Evolutionary conservation across 2,113 vertebrate species (phyloP), one percentile per base, ranked within the genome.

Genomic region (Gasterosteus aculeatus): DNA sequence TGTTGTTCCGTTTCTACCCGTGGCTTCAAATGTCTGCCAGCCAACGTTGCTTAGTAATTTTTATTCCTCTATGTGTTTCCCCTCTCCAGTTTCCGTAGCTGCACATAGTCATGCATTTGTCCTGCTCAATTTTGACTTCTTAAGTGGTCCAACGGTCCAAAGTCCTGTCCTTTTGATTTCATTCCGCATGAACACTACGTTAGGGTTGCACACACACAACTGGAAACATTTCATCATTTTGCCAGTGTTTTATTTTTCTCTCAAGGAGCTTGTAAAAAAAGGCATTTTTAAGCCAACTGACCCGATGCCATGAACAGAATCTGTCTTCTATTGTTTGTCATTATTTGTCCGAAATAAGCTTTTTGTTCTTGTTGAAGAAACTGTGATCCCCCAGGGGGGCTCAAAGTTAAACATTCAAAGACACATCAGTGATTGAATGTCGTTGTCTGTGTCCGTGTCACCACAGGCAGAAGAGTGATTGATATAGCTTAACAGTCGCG

Each of bases 381-480:
- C 39, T 15, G 19, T 80, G 57, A 83, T 82, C 41, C 53, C 35
- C 3, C 1, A 0, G 33, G 33, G 35, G 18, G n/a, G 19, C 46
- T 71, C 41, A 44, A 38, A 78, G 75, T 81, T 75, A 84, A 88
- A 75, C 61, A 77, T 71, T 67, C 46, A 68, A 59, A 77, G 69
- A 61, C 22, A 38, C 58, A 53, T 10, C 83, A 80, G 61, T 83
- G 84, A 86, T 83, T 31, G 35, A 35, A 39, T 68, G 58, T 19
- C 9, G 63, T 74, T 68, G 38, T 35, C 12, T 49, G 10, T 8
- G 31, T 57, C 35, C 35, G 56, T 18, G 18, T 65, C 16, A 31
- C 16, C 66, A 41, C n/a, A 73, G 74, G 46, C 61, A 59, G 64
- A 56, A 33, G 26, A 64, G 7, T 22, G 60, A 84, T 87, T 66